These are phyloP conservation scores for Pitta sordida DNA, from an alignment of 2,113 vertebrate species.

Conservation along the genomic window DNA sequence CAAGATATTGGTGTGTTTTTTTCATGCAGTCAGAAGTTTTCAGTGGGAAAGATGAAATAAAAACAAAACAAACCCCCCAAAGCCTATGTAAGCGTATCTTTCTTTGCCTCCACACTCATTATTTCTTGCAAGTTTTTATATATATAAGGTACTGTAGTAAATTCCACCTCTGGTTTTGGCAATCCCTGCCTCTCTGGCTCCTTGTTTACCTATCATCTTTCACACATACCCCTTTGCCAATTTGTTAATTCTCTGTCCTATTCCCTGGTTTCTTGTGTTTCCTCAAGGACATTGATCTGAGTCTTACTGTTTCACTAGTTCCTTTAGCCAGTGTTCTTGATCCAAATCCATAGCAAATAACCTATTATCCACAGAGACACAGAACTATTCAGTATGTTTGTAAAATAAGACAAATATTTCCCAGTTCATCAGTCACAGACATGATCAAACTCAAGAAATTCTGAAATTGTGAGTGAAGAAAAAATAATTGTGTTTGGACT, in stretches of 20 bases:
- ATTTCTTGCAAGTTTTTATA: not conserved
- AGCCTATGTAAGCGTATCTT: not conserved
- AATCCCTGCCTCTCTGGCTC: not conserved
- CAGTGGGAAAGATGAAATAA: not conserved
- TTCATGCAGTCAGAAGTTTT: not conserved
- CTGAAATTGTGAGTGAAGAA: slow-evolving; percentile 26
- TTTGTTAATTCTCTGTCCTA: not conserved
- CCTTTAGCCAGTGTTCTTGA: slow-evolving; percentile 8
- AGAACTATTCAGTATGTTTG: not conserved
- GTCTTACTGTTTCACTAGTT: not conserved
- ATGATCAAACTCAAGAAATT: slow-evolving; percentile 9
- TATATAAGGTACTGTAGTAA: not conserved
- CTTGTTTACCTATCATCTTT: slow-evolving; percentile 44
- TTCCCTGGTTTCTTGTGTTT: slow-evolving; percentile 23
- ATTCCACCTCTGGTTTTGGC: slow-evolving; percentile 12
- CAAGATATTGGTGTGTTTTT: not conserved
- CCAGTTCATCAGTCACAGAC: slow-evolving; percentile 7
- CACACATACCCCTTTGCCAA: not conserved
- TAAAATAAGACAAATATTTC: slow-evolving; percentile 34
- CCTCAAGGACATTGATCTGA: slow-evolving; percentile 23
- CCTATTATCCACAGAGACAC: slow-evolving; percentile 24
- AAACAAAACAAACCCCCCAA: not conserved
- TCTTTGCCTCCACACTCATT: not conserved
- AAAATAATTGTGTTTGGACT: not conserved
- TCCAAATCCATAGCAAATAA: slow-evolving; percentile 46